Base-by-base conservation (phyloP, 2,888 invertebrate genomes). In the Eudasyphora cyanicolor region DNA sequence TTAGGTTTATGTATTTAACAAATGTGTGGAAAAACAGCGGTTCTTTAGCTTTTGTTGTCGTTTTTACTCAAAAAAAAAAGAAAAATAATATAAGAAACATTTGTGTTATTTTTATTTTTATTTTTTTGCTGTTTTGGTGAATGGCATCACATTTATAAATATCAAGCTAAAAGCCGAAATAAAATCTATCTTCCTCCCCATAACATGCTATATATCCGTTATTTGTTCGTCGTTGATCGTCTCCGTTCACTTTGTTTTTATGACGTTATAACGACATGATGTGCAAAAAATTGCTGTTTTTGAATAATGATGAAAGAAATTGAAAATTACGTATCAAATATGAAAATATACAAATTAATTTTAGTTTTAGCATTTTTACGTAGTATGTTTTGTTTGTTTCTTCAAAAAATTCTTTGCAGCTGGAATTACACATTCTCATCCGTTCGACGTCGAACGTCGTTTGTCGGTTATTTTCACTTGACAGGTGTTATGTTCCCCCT, bases 401-500 rank as follows among this genome's bases (percentile, higher is more conserved):
- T n/a, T 24, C 21, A 69, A 1, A 64, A 19, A 64, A 32, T 64
- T 64, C 27, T 24, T 49, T 32, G 27, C 71, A 2, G 35, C 10
- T 49, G 35, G 27, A 45, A 4, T n/a, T 6, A 12, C n/a, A 45
- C 45, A 12, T 45, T 8, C 2, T n/a, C 45, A 45, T 45, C 45
- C 45, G n/a, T 45, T n/a, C 21, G 54, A n/a, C 45, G 14, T 49
- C 51, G 54, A 70, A 54, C 73, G 71, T 49, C 32, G 21, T 57
- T 73, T 70, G 75, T 29, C 77, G 67, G 17, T 77, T 69, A 12
- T 67, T 79, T 82, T 73, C 69, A 73, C 24, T 82, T 74, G 79
- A 76, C 82, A 83, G 82, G 82, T 83, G 82, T 83, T 79, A 76
- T 74, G 74, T 73, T 82, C 51, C 76, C 74, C 82, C 27, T 14